Evolutionary conservation across 1,140 invertebrate genomes (phyloP).

Genomic region (Araneus ventricosus): DNA sequence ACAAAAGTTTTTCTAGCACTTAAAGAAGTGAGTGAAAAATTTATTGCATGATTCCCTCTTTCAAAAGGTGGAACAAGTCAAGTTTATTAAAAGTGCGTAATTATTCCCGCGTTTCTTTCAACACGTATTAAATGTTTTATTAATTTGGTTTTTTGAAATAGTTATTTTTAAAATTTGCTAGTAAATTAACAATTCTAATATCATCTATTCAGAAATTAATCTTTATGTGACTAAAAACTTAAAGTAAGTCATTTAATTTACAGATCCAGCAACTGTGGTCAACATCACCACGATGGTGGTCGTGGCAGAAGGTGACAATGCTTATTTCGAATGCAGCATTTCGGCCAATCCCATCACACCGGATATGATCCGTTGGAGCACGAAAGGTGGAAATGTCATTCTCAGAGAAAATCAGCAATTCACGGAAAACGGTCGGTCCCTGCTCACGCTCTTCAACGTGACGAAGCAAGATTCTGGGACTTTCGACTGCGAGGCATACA

Average conservation of each 20-base stretch:
- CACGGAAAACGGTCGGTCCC: slow-evolving; percentile 85
- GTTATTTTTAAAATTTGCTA: not conserved
- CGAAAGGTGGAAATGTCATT: slow-evolving; percentile 84
- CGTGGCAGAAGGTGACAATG: slow-evolving; percentile 89
- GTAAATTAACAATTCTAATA: not conserved
- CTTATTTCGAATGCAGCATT: slow-evolving; percentile 91
- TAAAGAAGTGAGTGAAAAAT: too few relatives aligned
- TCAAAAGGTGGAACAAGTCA: too few relatives aligned
- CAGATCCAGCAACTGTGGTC: slow-evolving; percentile 91
- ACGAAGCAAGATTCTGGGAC: slow-evolving; percentile 91
- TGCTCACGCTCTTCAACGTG: slow-evolving; percentile 89
- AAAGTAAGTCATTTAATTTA: slow-evolving; percentile 76
- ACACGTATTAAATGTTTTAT: too few relatives aligned
- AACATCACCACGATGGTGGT: slow-evolving; percentile 88
- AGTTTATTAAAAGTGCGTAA: too few relatives aligned
- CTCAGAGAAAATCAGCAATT: slow-evolving; percentile 85
- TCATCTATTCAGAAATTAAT: not conserved
- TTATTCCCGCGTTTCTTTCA: too few relatives aligned
- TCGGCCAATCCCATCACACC: slow-evolving; percentile 91
- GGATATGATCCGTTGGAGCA: slow-evolving; percentile 92
- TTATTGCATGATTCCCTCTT: too few relatives aligned
- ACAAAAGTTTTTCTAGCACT: too few relatives aligned
- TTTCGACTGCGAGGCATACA: slow-evolving; percentile 94
- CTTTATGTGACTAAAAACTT: not conserved
- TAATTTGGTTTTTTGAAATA: too few relatives aligned